Conservation (phyloP, 1,140 invertebrate species). For the Papilio helenus region DNA sequence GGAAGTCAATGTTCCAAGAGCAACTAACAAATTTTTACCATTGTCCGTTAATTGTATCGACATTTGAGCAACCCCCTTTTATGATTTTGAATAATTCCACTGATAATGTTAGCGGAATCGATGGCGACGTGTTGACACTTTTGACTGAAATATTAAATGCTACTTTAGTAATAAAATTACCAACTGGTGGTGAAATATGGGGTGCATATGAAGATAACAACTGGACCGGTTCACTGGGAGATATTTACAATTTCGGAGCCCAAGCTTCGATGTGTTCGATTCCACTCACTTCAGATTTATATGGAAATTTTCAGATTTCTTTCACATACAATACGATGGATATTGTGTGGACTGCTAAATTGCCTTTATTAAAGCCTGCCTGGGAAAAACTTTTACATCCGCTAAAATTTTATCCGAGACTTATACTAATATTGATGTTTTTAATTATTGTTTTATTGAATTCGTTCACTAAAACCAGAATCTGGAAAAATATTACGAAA, state of each 20-base stretch:
- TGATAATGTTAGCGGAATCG: conserved; percentile 47
- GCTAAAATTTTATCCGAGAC: conserved; percentile 49
- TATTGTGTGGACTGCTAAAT: conserved; percentile 61
- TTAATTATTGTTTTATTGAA: conserved; percentile 51
- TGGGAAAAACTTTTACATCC: conserved; percentile 68
- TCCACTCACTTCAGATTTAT: conserved; percentile 55
- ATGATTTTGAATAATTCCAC: conserved; percentile 58
- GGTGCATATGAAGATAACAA: conserved; percentile 57
- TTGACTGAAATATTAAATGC: conserved; percentile 59
- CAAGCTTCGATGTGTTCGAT: conserved; percentile 58
- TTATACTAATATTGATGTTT: conserved; percentile 58
- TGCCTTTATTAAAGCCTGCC: conserved; percentile 50
- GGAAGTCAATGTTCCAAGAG: conserved; percentile 52
- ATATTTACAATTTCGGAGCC: conserved; percentile 55
- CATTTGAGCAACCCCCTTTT: conserved; percentile 64
- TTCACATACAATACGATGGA: conserved; percentile 65
- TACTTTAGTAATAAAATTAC: conserved; percentile 51
- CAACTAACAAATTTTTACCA: conserved; percentile 56
- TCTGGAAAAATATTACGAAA: conserved; percentile 49
- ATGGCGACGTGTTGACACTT: conserved; percentile 60
- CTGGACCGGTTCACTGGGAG: conserved; percentile 68
- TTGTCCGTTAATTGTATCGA: conserved; percentile 61
- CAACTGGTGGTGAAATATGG: conserved; percentile 47
- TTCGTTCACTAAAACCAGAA: conserved; percentile 46
- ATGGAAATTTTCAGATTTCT: conserved; percentile 68